Percentiles rank a stretch among this genome's conserved stretches.
phyloP scores from a whole-genome alignment of 1,140 invertebrate species.

The Nebria ingens region DNA sequence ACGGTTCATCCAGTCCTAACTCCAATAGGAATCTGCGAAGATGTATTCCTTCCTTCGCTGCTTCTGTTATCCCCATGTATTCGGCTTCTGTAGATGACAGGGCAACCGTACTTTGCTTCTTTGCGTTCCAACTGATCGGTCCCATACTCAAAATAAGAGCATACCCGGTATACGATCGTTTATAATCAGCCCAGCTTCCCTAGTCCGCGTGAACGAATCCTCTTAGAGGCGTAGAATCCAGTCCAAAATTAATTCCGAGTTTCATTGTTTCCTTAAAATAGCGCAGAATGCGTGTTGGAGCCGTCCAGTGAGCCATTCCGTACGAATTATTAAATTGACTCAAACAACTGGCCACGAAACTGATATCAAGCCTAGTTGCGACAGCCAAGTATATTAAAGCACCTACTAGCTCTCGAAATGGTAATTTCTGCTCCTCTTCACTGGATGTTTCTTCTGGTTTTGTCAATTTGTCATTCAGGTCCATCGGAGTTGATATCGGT shows the following conservation, averaged over 20 bases:
- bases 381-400: conserved; percentile 35
- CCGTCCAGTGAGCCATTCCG: conserved; percentile 27
- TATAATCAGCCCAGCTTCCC: conserved; percentile 16
- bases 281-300: conserved; percentile 32
- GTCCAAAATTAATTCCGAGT: conserved; percentile 16
- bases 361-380: conserved; percentile 36
- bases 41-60: too few relatives aligned
- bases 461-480: too few relatives aligned
- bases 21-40: too few relatives aligned
- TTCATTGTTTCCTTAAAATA: conserved; percentile 34
- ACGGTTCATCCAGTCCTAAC: too few relatives aligned
- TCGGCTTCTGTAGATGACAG: conserved; percentile 31
- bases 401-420: conserved; percentile 33
- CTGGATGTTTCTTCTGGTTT: too few relatives aligned
- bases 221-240: conserved; percentile 17
- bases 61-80: too few relatives aligned
- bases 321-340: conserved; percentile 31
- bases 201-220: conserved; percentile 25
- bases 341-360: conserved; percentile 32
- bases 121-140: conserved; percentile 25
- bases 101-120: conserved; percentile 26
- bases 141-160: conserved; percentile 21
- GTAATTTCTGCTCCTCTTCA: too few relatives aligned
- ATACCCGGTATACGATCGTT: conserved; percentile 27
- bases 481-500: too few relatives aligned